These are phyloP conservation scores for Xylota segnis DNA, from an alignment of 2,888 invertebrate genomes.

Conservation along the genomic window DNA sequence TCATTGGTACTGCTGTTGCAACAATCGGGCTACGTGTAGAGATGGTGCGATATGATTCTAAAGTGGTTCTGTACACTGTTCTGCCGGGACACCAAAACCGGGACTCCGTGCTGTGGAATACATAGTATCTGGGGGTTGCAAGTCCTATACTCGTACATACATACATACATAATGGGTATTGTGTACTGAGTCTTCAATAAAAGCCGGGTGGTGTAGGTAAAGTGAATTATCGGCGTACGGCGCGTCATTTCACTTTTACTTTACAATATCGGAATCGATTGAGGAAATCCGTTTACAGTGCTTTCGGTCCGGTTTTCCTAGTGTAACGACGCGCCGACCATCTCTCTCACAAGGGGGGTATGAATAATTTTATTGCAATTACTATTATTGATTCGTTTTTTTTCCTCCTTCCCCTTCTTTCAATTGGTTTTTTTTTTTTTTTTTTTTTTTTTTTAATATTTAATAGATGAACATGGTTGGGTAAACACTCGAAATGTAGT, in stretches of 20 bases:
- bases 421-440: conserved; percentile 6
- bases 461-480: conserved; percentile 31
- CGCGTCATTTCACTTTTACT: conserved; percentile 74
- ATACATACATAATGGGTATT: background rate
- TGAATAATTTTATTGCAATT: conserved; percentile 72
- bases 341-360: conserved; percentile 9
- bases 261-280: conserved; percentile 72
- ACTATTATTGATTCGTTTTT: conserved; percentile 68
- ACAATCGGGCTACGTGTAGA: conserved; percentile 36
- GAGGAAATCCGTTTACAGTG: conserved; percentile 75
- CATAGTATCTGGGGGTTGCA: conserved; percentile 57
- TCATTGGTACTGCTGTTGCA: conserved; percentile 44
- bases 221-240: conserved; percentile 71
- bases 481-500: conserved; percentile 30
- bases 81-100: conserved; percentile 18
- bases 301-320: conserved; percentile 51
- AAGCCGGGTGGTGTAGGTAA: conserved; percentile 48
- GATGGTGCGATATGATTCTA: conserved; percentile 71
- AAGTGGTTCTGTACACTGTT: conserved; percentile 56
- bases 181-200: conserved; percentile 1
- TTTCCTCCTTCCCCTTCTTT: background rate
- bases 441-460: conserved; percentile 9
- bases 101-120: conserved; percentile 61
- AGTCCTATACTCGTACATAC: too few relatives aligned
- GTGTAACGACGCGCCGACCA: conserved; percentile 7